phyloP scores from a whole-genome alignment of 2,113 vertebrate species.

The Potamarius usumacintae region DNA sequence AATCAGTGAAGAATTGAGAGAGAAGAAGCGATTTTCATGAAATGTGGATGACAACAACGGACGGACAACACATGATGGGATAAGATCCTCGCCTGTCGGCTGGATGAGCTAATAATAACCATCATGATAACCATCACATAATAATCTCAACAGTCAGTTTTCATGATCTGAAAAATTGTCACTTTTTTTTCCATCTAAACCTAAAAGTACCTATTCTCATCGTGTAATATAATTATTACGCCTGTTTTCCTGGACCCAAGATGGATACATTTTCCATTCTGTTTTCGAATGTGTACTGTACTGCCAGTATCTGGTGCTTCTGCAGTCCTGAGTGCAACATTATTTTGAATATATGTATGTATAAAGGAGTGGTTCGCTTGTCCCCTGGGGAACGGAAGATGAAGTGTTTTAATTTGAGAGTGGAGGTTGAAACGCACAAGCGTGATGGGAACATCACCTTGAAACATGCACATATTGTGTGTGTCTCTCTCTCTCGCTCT shows the following conservation, averaged over 20 bases:
- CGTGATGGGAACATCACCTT: constrained; percentile 68
- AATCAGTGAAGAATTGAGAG: too few species aligned
- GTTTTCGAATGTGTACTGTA: neutral
- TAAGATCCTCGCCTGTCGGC: too few species aligned
- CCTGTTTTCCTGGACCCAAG: neutral
- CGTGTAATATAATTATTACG: neutral
- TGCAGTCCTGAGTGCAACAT: neutral
- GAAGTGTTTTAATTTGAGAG: constrained; percentile 73
- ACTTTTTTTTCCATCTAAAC: neutral
- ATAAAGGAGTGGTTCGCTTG: constrained; percentile 14
- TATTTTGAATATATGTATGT: constrained; percentile 22
- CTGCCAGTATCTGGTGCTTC: neutral
- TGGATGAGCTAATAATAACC: too few species aligned
- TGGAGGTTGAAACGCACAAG: constrained; percentile 61
- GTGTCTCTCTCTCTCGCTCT: constrained; percentile 51
- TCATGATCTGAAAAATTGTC: too few species aligned
- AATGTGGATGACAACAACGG: too few species aligned
- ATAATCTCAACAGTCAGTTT: neutral
- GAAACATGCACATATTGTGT: constrained; percentile 54
- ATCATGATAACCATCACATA: neutral
- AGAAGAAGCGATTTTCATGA: too few species aligned
- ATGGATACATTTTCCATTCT: neutral
- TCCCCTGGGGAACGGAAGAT: constrained; percentile 60
- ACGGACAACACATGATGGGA: too few species aligned
- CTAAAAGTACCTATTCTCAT: neutral